Base-by-base conservation (phyloP, 2,888 invertebrate species). In the Gandaritis pyraliata region DNA sequence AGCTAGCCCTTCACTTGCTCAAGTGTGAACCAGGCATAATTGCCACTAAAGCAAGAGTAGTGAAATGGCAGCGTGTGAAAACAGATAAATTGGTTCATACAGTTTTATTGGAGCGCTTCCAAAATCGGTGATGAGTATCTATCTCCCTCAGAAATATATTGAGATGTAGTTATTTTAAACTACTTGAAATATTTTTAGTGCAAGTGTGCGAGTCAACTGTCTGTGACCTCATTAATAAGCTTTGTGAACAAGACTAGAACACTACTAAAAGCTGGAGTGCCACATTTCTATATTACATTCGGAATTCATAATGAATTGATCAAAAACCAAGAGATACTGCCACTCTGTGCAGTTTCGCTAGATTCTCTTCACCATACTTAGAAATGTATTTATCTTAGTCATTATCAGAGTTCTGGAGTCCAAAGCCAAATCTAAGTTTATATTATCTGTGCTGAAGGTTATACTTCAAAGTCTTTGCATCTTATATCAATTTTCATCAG, bases 21-120 rank as follows among this genome's bases (percentile, higher is more conserved):
- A 23, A 23, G 23, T 23, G 23, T 23, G 23, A 23, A 23, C 23
- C 23, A 23, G 23, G 23, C 23, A 23, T 23, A 49, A 49, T 12
- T 13, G 49, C 16, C 49, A 49, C 49, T 49, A 49, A 49, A 36
- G 49, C 49, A 36, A 10, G 16, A 38, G n/a, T 7, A 38, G 12
- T 50, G 7, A 50, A 38, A 50, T 18, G 10, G 49, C 16, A 11
- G 18, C 12, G 16, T 16, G 23, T 46, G 46, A 46, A 12, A 46
- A 46, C 23, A 46, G 18, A 45, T 23, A 12, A 46, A 46, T 46
- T 12, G 46, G 46, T 30, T 29, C 30, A 30, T 47, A 30, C 13
- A n/a, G 47, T 43, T 30, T 30, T 30, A 30, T 47, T 47, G n/a
- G 30, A 8, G 1, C 10, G 8, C 3, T 10, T 47, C 30, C 30